phyloP scores from a whole-genome alignment of 64 coral and sea anemone species.

The Porites lutea region DNA sequence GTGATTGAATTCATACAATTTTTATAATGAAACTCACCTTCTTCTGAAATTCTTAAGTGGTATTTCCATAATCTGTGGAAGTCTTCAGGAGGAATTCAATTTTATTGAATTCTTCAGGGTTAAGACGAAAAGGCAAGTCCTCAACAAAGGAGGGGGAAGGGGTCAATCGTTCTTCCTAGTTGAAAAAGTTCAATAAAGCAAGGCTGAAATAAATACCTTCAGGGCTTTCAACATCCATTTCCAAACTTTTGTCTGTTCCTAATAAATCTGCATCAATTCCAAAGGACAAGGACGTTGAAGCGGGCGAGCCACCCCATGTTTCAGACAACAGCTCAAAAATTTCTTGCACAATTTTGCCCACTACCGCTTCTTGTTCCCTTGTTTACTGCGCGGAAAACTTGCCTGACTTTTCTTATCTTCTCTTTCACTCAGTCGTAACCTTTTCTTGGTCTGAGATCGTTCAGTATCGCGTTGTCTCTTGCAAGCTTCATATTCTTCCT shows the following conservation, averaged over 20 bases:
- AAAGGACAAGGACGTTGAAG: not conserved
- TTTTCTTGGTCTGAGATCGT: not conserved
- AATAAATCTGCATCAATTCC: not conserved
- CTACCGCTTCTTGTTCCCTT: not conserved
- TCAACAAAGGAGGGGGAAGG: too few relatives aligned
- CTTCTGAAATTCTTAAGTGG: too few relatives aligned
- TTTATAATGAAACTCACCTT: too few relatives aligned
- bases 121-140: not conserved
- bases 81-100: too few relatives aligned
- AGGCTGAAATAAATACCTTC: too few relatives aligned
- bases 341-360: not conserved
- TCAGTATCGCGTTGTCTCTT: not conserved
- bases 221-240: not conserved
- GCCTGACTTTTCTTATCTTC: not conserved
- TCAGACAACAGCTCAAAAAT: too few relatives aligned
- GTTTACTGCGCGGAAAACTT: not conserved
- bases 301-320: not conserved
- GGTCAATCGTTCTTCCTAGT: too few relatives aligned
- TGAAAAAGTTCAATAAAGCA: too few relatives aligned
- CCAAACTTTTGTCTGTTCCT: not conserved
- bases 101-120: too few relatives aligned
- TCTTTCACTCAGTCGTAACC: not conserved
- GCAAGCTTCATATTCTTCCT: constrained; percentile 15
- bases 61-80: too few relatives aligned
- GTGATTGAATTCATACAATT: too few relatives aligned